Conservation (phyloP, 2,888 invertebrate species). For the Eudasyphora cyanicolor region DNA sequence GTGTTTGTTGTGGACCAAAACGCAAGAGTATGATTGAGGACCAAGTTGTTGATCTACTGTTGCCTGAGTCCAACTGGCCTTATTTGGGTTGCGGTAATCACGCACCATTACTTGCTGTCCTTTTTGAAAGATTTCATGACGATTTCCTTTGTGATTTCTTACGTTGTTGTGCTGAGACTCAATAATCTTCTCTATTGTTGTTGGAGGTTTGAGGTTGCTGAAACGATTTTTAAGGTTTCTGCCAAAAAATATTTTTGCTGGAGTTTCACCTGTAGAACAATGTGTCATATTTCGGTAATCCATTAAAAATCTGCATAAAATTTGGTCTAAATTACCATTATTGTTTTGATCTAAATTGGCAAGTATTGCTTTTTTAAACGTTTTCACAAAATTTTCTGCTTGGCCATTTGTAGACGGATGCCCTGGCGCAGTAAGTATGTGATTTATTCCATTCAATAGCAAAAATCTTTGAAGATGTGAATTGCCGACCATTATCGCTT, state of each 20-base stretch:
- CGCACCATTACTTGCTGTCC: slow-evolving; percentile 55
- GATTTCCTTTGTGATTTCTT: slow-evolving; percentile 50
- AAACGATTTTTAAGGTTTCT: slow-evolving; percentile 55
- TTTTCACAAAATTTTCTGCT: too few species aligned
- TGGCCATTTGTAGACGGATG: slow-evolving; percentile 40
- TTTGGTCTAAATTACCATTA: slow-evolving; percentile 21
- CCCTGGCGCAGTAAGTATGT: slow-evolving; percentile 17
- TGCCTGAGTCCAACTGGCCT: slow-evolving; percentile 60
- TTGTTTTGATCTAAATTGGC: slow-evolving; percentile 37
- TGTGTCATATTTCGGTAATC: slow-evolving; percentile 57
- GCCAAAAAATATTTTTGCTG: slow-evolving; percentile 57
- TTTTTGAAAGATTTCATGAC: slow-evolving; percentile 37
- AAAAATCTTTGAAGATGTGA: slow-evolving; percentile 50
- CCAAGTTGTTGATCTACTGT: slow-evolving; percentile 54
- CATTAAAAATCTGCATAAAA: slow-evolving; percentile 51
- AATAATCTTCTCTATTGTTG: slow-evolving; percentile 46
- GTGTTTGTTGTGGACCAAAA: slow-evolving; percentile 24
- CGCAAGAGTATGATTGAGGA: slow-evolving; percentile 49
- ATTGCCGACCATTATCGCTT: slow-evolving; percentile 62
- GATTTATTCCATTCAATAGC: slow-evolving; percentile 18
- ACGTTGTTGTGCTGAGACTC: slow-evolving; percentile 43
- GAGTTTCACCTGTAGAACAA: slow-evolving; percentile 60
- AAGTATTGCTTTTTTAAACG: slow-evolving; percentile 64
- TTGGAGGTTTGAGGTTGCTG: slow-evolving; percentile 52
- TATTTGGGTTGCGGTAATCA: slow-evolving; percentile 62